Conservation (phyloP, 1,140 invertebrate species). For the Mylabris phalerata region DNA sequence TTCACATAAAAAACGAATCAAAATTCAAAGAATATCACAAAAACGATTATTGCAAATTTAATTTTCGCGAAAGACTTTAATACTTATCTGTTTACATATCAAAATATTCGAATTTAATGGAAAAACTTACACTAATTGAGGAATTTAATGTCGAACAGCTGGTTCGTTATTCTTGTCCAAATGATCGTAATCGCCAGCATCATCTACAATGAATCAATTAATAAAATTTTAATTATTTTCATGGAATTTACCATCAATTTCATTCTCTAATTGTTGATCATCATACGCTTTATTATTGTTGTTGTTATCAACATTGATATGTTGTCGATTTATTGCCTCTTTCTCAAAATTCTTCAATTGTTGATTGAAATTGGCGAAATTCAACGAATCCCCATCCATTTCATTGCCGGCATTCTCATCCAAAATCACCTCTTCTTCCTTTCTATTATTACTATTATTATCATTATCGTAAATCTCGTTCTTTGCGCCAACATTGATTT, state of each 20-base stretch:
- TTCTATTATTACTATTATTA: slow-evolving; percentile 35
- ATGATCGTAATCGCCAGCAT: slow-evolving; percentile 1
- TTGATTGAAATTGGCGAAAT: background rate
- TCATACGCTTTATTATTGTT: slow-evolving; percentile 1
- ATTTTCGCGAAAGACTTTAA: slow-evolving; percentile 4
- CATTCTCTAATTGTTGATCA: slow-evolving; percentile 1
- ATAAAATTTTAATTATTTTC: background rate
- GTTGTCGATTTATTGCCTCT: background rate
- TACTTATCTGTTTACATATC: slow-evolving; percentile 2
- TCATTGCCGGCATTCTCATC: slow-evolving; percentile 7
- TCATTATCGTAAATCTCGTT: slow-evolving; percentile 21
- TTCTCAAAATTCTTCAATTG: slow-evolving; percentile 3
- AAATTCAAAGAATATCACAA: background rate
- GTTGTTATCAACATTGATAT: too few relatives aligned
- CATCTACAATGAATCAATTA: background rate
- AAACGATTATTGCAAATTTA: slow-evolving; percentile 7
- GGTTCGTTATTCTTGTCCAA: slow-evolving; percentile 2
- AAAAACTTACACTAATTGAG: too few relatives aligned
- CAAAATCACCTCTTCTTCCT: slow-evolving; percentile 30
- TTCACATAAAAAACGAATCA: background rate
- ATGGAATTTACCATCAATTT: slow-evolving; percentile 6
- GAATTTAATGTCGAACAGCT: slow-evolving; percentile 1
- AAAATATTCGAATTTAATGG: background rate
- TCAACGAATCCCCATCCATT: background rate
- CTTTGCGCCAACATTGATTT: slow-evolving; percentile 12